Base-by-base conservation (phyloP, 2,113 vertebrate genomes). In the Anarrhichthys ocellatus region DNA sequence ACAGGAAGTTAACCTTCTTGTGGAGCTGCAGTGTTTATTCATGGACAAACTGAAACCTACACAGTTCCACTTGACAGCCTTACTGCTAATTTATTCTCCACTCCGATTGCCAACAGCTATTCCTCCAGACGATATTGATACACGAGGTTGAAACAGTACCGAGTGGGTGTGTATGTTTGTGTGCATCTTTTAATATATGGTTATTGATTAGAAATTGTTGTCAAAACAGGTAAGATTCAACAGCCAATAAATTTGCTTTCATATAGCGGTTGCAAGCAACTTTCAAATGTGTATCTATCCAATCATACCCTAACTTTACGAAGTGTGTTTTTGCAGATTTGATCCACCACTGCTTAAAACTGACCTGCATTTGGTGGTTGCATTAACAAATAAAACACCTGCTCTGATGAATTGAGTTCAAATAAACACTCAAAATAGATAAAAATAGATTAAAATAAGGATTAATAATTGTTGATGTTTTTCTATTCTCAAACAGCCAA, bases 401-500 rank as follows among this genome's bases (percentile, higher is more conserved):
- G 17, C 6, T 52, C 29, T 34, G 44, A 36, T 48, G 27, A 20
- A 20, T 32, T 22, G 29, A n/a, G 9, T 7, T 70, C 5, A 15
- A 22, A 20, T 50, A 7, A 20, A 22, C 18, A 52, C 18, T 52
- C 48, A 52, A 17, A 48, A 34, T 1, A 1, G 29, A 13, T 68
- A n/a, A n/a, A n/a, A n/a, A n/a, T n/a, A n/a, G n/a, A n/a, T 11
- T 27, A 0, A 64, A 46, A 29, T 29, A 15, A 50, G 48, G 36
- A 7, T 65, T 14, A 66, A 20, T 44, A 3, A 9, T 24, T 27
- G 1, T 17, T 24, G 27, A 32, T 48, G 0, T 64, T 36, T 76
- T 71, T 34, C 1, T 58, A 1, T 8, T 62, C 11, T 59, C 0
- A 90, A 94, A 22, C 82, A 99, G 98, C 97, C 62, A 97, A 98